These are phyloP conservation scores for Enteromius radiatus DNA, from an alignment of 2,797 vertebrate genomes.

Conservation along the genomic window DNA sequence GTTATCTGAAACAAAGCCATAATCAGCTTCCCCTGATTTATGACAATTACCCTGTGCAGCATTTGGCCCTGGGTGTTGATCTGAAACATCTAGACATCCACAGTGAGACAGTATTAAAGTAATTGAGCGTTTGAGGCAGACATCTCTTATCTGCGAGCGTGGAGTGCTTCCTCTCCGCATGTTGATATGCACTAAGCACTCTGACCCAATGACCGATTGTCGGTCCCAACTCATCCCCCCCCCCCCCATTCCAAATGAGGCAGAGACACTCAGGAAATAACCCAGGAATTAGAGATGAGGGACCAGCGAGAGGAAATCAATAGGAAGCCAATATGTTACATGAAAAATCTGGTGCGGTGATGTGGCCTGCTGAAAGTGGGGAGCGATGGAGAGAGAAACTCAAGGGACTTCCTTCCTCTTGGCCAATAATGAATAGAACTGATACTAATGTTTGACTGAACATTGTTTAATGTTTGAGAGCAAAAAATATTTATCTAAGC, in stretches of 20 bases:
- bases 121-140: constrained; percentile 50
- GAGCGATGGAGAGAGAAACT: constrained; percentile 51
- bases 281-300: constrained; percentile 76
- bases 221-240: constrained; percentile 65
- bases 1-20: constrained; percentile 23
- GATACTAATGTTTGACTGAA: constrained; percentile 32
- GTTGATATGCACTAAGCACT: constrained; percentile 78
- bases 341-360: constrained; percentile 75
- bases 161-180: constrained; percentile 72
- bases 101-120: constrained; percentile 46
- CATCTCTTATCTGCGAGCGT: constrained; percentile 43
- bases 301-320: constrained; percentile 70
- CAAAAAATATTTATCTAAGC: constrained; percentile 29
- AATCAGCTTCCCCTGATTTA: constrained; percentile 20
- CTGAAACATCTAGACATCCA: constrained; percentile 28
- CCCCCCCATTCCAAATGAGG: constrained; percentile 66
- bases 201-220: constrained; percentile 73
- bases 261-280: constrained; percentile 79
- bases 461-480: constrained; percentile 31
- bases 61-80: constrained; percentile 25
- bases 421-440: constrained; percentile 31
- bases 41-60: constrained; percentile 3
- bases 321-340: constrained; percentile 78
- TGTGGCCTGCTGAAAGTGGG: constrained; percentile 57
- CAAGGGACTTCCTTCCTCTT: constrained; percentile 29